Evolutionary conservation across 2,113 vertebrate genomes (phyloP).

Genomic region (Engraulis encrasicolus): DNA sequence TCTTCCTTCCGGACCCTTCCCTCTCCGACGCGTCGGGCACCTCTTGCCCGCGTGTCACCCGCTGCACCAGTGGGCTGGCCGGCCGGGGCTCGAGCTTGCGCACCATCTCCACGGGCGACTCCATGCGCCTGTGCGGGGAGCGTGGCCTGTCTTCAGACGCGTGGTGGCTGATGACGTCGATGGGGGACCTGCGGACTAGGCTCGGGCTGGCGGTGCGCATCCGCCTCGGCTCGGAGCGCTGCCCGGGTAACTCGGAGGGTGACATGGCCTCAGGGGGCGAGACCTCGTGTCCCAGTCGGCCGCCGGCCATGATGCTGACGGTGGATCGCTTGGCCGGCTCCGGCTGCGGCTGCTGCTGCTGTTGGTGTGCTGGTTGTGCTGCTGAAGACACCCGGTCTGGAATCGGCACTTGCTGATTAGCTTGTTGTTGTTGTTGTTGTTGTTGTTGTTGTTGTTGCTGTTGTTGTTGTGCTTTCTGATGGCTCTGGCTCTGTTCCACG

Average conservation of each 20-base stretch:
- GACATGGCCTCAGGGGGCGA: constrained; percentile 70
- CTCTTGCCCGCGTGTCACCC: constrained; percentile 68
- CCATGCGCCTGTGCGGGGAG: constrained; percentile 56
- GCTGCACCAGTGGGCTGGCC: constrained; percentile 74
- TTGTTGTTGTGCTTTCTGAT: constrained; percentile 46
- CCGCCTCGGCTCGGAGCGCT: constrained; percentile 65
- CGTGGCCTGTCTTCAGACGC: constrained; percentile 45
- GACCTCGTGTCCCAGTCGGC: constrained; percentile 50
- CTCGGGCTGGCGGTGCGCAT: constrained; percentile 63
- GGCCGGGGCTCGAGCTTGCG: constrained; percentile 73
- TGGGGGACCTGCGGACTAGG: constrained; percentile 65
- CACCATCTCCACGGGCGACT: constrained; percentile 68
- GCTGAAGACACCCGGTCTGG: no score
- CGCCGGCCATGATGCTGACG: constrained; percentile 43
- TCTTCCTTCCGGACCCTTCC: constrained; percentile 64
- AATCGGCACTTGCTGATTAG: no score
- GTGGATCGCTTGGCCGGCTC: constrained; percentile 50
- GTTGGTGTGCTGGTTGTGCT: constrained; percentile 17
- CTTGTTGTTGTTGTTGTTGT: no score
- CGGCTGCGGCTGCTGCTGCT: constrained; percentile 35
- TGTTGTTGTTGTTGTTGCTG: no score
- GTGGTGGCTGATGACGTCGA: constrained; percentile 58
- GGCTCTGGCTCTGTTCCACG: constrained; percentile 53
- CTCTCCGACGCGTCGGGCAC: constrained; percentile 55
- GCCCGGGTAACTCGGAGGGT: constrained; percentile 72